Evolutionary conservation across 2,797 vertebrate genomes (phyloP).

Genomic region (Aphelocoma californica): DNA sequence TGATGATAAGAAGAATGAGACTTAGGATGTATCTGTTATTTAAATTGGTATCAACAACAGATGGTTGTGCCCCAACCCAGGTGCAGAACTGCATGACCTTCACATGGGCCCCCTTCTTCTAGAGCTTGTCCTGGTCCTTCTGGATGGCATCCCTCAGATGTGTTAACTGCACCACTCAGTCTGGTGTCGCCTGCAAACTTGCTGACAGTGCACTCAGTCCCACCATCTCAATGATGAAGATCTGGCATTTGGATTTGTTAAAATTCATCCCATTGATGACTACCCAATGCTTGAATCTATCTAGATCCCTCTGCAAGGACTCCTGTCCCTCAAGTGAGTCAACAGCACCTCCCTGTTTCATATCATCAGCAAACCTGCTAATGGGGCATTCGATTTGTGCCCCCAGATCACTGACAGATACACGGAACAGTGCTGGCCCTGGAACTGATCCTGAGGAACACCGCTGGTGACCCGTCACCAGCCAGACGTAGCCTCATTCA

Average conservation of each 20-base stretch:
- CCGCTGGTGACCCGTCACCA: fast-evolving
- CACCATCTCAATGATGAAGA: not conserved
- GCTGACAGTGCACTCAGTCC: not conserved
- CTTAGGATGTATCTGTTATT: not conserved
- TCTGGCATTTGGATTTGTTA: not conserved
- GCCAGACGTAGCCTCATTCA: not conserved
- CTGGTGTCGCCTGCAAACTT: not conserved
- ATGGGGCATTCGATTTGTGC: not conserved
- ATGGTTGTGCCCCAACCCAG: not conserved
- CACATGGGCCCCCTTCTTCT: not conserved
- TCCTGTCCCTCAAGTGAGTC: not conserved
- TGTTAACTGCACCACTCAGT: not conserved
- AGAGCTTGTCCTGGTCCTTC: not conserved
- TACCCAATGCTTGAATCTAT: not conserved
- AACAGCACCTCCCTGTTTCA: not conserved
- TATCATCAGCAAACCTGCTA: not conserved
- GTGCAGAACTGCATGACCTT: not conserved
- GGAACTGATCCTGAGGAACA: not conserved
- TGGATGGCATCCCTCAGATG: not conserved
- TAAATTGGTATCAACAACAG: not conserved
- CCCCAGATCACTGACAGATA: not conserved
- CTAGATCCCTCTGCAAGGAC: not conserved
- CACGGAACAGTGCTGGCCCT: not conserved
- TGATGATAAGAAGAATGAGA: not conserved
- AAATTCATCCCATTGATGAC: not conserved